phyloP scores from a whole-genome alignment of 1,140 invertebrate genomes.

The Goniozus legneri region DNA sequence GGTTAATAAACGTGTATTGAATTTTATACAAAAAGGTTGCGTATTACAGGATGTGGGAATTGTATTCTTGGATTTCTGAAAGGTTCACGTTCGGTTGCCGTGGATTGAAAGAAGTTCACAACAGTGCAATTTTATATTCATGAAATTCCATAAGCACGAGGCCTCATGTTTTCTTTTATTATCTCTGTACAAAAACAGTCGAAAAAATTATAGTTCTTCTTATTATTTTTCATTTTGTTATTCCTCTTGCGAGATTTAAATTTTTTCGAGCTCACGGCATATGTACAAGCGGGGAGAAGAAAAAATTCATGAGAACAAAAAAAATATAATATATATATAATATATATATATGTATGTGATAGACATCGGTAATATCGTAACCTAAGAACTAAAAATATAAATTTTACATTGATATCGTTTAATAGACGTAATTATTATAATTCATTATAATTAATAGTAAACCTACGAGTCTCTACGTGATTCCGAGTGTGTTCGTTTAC shows the following conservation, averaged over 20 bases:
- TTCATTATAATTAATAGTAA: constrained; percentile 40
- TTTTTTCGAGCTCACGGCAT: constrained; percentile 53
- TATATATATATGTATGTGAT: constrained; percentile 25
- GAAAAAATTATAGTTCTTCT: constrained; percentile 55
- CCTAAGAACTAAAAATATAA: constrained; percentile 53
- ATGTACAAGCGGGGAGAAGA: constrained; percentile 55
- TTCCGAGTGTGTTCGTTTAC: constrained; percentile 31
- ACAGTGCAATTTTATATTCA: constrained; percentile 36
- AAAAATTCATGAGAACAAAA: constrained; percentile 44
- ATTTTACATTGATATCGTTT: constrained; percentile 50
- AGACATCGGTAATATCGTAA: too few species aligned
- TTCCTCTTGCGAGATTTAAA: constrained; percentile 47
- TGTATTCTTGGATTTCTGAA: too few species aligned
- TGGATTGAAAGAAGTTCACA: background rate
- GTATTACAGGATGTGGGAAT: too few species aligned
- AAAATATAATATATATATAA: constrained; percentile 24
- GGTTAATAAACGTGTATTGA: too few species aligned
- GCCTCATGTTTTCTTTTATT: constrained; percentile 55
- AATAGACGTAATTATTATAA: constrained; percentile 46
- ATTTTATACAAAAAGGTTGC: too few species aligned
- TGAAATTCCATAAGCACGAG: constrained; percentile 56
- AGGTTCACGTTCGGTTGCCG: too few species aligned
- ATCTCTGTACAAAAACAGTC: constrained; percentile 56
- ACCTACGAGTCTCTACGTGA: constrained; percentile 41
- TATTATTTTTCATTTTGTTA: too few species aligned